Percentiles rank a stretch among this genome's conserved stretches.
These are phyloP conservation scores for Oxycera nigricornis DNA, from an alignment of 2,888 invertebrate species.

Conservation along the genomic window DNA sequence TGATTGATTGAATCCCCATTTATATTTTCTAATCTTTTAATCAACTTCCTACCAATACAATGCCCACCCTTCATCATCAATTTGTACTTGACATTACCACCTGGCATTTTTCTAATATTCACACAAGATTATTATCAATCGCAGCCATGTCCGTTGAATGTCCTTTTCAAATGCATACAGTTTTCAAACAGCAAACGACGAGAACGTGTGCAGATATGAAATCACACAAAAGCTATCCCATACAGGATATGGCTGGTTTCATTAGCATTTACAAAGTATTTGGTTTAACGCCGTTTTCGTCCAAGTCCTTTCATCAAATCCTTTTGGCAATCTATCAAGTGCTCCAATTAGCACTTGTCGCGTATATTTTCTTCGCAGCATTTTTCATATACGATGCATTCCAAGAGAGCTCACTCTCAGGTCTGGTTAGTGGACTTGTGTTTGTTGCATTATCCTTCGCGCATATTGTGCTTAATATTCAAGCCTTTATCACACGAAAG, in stretches of 20 bases:
- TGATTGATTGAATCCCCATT: too few relatives aligned
- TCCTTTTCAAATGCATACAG: neutral
- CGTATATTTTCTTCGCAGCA: neutral
- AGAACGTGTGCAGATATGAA: neutral
- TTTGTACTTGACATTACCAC: neutral
- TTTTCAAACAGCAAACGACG: neutral
- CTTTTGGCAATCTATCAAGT: constrained; percentile 18
- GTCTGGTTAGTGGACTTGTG: constrained; percentile 45
- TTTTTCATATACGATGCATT: constrained; percentile 29
- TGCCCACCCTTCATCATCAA: neutral
- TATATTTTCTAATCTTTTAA: too few relatives aligned
- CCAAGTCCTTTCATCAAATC: neutral
- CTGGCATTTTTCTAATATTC: neutral
- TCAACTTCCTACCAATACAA: too few relatives aligned
- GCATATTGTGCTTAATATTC: constrained; percentile 50
- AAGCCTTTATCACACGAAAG: constrained; percentile 48
- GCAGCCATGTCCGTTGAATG: neutral
- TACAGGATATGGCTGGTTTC: neutral
- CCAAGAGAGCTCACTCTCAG: constrained; percentile 37
- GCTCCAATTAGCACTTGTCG: constrained; percentile 1
- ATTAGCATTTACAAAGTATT: constrained; percentile 3
- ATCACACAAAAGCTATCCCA: too few relatives aligned
- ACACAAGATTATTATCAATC: neutral
- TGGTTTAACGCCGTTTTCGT: constrained; percentile 23
- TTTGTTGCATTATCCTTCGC: constrained; percentile 50